Evolutionary conservation across 1,140 invertebrate species (phyloP).

Genomic region (Drosophila littoralis): DNA sequence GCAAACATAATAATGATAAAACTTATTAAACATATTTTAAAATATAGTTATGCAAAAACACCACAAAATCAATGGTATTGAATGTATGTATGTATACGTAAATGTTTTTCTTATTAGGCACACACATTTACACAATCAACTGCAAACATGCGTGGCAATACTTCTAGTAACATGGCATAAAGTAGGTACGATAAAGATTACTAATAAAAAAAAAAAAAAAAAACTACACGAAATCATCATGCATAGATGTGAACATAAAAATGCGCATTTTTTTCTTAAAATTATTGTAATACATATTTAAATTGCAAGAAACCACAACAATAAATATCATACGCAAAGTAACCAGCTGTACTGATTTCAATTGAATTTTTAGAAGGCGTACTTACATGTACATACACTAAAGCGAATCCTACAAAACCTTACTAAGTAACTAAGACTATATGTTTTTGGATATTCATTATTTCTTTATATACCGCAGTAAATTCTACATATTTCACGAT

Average conservation of each 20-base stretch:
- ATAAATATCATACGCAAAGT: conserved; percentile 80
- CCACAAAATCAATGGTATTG: conserved; percentile 35
- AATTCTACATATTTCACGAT: background rate
- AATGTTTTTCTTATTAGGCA: conserved; percentile 73
- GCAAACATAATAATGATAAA: conserved; percentile 23
- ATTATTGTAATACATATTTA: conserved; percentile 63
- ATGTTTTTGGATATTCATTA: background rate
- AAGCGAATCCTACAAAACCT: background rate
- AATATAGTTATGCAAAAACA: conserved; percentile 30
- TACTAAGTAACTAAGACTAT: conserved; percentile 1
- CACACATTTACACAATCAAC: conserved; percentile 29
- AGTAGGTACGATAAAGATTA: conserved; percentile 30
- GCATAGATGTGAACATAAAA: conserved; percentile 32
- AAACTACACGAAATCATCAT: conserved; percentile 19
- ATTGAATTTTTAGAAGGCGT: background rate
- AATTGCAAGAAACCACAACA: conserved; percentile 73
- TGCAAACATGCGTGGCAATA: conserved; percentile 11
- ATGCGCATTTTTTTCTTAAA: conserved; percentile 69
- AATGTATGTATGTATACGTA: conserved; percentile 47
- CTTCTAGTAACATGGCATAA: conserved; percentile 16
- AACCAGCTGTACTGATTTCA: conserved; percentile 7
- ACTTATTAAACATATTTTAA: conserved; percentile 21
- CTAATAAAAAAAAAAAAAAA: conserved; percentile 15
- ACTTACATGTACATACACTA: conserved; percentile 14
- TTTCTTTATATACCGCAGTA: conserved; percentile 5